Conservation (phyloP, 37 sponge, comb jelly and placozoan genomes). For the Axinella damicornis region DNA sequence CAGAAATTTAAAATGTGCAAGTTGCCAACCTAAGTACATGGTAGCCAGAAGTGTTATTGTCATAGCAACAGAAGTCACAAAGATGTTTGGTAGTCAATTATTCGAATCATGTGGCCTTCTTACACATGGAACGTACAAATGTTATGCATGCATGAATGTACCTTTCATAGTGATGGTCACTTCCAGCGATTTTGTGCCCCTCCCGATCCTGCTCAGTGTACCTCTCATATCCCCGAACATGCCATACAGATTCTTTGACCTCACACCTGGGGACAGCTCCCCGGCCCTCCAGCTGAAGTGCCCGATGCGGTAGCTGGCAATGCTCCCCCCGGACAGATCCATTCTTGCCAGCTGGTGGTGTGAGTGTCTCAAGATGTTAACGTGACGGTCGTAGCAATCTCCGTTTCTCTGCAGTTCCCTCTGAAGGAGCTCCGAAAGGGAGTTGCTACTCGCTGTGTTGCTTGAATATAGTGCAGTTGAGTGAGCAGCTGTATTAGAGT, state of each 20-base stretch:
- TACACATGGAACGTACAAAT: too few relatives aligned
- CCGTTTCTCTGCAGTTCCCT: too few relatives aligned
- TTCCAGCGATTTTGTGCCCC: neutral
- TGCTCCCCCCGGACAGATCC: constrained; percentile 23
- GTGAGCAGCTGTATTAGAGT: neutral
- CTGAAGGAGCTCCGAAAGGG: too few relatives aligned
- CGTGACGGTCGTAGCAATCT: too few relatives aligned
- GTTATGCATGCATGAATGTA: neutral
- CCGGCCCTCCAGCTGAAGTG: constrained; percentile 44
- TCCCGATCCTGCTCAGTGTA: neutral
- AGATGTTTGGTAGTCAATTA: too few relatives aligned
- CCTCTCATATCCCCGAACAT: constrained; percentile 9
- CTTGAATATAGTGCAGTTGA: too few relatives aligned
- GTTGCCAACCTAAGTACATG: too few relatives aligned
- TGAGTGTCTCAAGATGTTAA: neutral
- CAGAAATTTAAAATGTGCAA: too few relatives aligned
- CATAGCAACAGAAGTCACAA: too few relatives aligned
- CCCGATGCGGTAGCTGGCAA: constrained; percentile 38
- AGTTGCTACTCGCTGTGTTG: too few relatives aligned
- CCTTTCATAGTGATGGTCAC: constrained; percentile 59
- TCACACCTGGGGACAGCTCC: neutral
- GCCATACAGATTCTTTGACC: constrained; percentile 18
- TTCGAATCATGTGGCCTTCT: too few relatives aligned
- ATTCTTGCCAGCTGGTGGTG: neutral
- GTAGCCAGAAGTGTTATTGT: too few relatives aligned